Evolutionary conservation across 2,888 invertebrate species (phyloP).

Genomic region (Lochmaea crataegi): DNA sequence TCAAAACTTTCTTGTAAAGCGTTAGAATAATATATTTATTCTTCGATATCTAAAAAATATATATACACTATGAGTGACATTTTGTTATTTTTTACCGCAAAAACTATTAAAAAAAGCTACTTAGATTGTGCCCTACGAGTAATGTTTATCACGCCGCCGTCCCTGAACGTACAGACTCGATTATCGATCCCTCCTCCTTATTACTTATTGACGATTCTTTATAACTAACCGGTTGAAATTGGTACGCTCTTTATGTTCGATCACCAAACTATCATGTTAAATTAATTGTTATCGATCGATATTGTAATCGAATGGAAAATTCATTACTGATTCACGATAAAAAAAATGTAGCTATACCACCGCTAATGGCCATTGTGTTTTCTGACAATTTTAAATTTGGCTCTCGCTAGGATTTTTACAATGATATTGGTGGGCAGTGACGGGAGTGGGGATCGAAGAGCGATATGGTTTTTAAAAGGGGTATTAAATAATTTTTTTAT

Average conservation of each 20-base stretch:
- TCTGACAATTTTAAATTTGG: conserved; percentile 1
- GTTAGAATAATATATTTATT: no score
- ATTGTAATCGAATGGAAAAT: conserved; percentile 9
- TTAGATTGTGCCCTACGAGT: no score
- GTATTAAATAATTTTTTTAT: no score
- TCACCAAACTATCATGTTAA: conserved; percentile 44
- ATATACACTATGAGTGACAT: no score
- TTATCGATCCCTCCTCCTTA: conserved; percentile 48
- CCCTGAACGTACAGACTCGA: conserved; percentile 27
- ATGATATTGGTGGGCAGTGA: neutral
- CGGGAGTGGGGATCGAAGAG: neutral
- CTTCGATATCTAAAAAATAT: no score
- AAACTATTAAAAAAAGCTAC: no score
- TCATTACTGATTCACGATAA: conserved; percentile 19
- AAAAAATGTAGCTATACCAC: neutral
- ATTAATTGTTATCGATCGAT: conserved; percentile 44
- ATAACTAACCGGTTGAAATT: conserved; percentile 48
- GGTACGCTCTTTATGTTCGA: conserved; percentile 45
- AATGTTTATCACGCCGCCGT: neutral
- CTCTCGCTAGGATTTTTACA: neutral
- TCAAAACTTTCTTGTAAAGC: no score
- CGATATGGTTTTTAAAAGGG: no score
- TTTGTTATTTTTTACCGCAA: no score
- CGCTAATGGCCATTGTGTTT: conserved; percentile 7
- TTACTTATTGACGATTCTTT: conserved; percentile 53